phyloP scores from a whole-genome alignment of 2,797 vertebrate genomes.

The Spinibarbus caldwelli region DNA sequence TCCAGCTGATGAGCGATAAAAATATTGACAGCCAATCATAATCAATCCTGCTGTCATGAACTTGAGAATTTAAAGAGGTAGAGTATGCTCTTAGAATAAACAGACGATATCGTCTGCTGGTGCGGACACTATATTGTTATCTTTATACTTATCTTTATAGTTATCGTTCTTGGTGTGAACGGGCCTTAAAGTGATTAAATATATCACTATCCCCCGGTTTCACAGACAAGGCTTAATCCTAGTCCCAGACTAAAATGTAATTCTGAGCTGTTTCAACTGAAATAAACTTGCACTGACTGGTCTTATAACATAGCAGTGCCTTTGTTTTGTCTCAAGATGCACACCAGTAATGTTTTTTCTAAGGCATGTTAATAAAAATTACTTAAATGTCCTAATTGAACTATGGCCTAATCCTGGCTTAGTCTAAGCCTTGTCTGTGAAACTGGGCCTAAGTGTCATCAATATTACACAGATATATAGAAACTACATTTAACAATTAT shows the following conservation, averaged over 20 bases:
- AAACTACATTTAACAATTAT: neutral
- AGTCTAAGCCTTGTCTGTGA: too few relatives aligned
- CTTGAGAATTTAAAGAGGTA: neutral
- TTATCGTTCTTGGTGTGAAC: neutral
- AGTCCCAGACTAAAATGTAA: too few relatives aligned
- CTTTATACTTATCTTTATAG: neutral
- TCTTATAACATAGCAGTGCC: too few relatives aligned
- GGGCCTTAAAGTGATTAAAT: neutral
- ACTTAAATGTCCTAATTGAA: too few relatives aligned
- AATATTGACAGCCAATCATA: neutral
- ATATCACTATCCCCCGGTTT: neutral
- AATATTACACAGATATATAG: neutral
- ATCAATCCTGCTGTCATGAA: neutral
- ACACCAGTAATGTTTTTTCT: too few relatives aligned
- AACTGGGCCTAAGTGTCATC: too few relatives aligned
- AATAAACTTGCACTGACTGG: too few relatives aligned
- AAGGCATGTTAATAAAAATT: too few relatives aligned
- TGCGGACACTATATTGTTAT: neutral
- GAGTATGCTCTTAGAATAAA: neutral
- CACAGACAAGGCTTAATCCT: too few relatives aligned
- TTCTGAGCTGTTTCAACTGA: too few relatives aligned
- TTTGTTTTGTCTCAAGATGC: too few relatives aligned
- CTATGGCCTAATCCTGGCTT: too few relatives aligned
- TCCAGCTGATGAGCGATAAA: neutral
- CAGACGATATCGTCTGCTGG: neutral